Evolutionary conservation across 1,140 invertebrate genomes (phyloP).

Genomic region (Coelopa frigida): DNA sequence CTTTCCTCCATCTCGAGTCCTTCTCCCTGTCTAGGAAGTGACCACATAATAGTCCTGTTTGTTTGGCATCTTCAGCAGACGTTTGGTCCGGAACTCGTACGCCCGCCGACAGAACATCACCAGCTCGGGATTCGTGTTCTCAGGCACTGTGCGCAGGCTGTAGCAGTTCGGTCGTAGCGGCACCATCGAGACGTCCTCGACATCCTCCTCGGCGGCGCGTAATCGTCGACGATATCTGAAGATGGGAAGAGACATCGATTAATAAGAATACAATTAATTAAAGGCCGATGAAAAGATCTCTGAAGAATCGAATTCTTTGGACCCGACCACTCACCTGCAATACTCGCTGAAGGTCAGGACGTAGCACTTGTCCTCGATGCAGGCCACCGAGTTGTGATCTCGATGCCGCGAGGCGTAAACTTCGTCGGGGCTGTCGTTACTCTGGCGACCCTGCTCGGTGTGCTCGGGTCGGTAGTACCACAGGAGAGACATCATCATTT

Average conservation of each 20-base stretch:
- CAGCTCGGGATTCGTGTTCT: constrained; percentile 69
- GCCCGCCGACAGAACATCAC: constrained; percentile 91
- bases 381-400: constrained; percentile 91
- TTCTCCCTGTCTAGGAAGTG: constrained; percentile 4
- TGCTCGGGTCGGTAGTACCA: constrained; percentile 99
- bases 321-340: constrained; percentile 68
- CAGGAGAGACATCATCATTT: constrained; percentile 93
- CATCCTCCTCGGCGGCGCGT: constrained; percentile 50
- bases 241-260: background rate
- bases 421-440: constrained; percentile 77
- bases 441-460: constrained; percentile 76
- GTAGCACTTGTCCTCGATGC: constrained; percentile 96
- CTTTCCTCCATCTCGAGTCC: background rate
- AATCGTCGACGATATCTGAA: constrained; percentile 51
- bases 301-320: background rate
- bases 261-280: background rate
- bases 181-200: constrained; percentile 42
- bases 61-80: constrained; percentile 61
- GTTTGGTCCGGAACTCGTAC: constrained; percentile 86
- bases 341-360: constrained; percentile 96
- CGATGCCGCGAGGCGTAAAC: constrained; percentile 91
- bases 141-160: constrained; percentile 55
- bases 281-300: background rate
- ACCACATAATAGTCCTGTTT: constrained; percentile 23
- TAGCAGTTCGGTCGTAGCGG: constrained; percentile 25